These are phyloP conservation scores for Lepidochrysops patricia DNA, from an alignment of 2,888 invertebrate species.

Conservation along the genomic window DNA sequence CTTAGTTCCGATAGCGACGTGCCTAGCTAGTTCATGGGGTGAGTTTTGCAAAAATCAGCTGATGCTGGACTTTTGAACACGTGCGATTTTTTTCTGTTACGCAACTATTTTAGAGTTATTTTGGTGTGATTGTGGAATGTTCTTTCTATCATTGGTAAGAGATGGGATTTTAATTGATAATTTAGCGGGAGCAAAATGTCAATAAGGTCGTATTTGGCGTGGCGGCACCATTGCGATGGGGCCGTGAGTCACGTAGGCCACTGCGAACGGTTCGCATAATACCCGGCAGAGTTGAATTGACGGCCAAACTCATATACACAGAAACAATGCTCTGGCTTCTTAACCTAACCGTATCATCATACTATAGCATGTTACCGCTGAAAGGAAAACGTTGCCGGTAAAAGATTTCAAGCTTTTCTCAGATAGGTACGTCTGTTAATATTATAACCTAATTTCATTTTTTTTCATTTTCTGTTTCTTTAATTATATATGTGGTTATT, in stretches of 20 bases:
- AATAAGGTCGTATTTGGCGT: slow-evolving; percentile 66
- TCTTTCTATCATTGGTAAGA: slow-evolving; percentile 10
- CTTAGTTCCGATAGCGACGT: slow-evolving; percentile 40
- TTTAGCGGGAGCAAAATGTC: slow-evolving; percentile 35
- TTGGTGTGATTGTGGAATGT: slow-evolving; percentile 15
- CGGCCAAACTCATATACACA: slow-evolving; percentile 24
- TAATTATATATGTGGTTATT: neutral
- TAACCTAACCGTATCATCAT: slow-evolving; percentile 19
- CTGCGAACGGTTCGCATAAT: slow-evolving; percentile 36
- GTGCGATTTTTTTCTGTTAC: slow-evolving; percentile 56
- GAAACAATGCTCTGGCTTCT: slow-evolving; percentile 15
- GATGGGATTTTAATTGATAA: slow-evolving; percentile 16
- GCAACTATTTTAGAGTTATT: slow-evolving; percentile 38
- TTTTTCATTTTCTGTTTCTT: no score
- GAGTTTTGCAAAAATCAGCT: slow-evolving; percentile 59
- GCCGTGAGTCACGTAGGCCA: slow-evolving; percentile 72
- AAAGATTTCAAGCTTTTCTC: neutral
- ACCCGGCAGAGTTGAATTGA: slow-evolving; percentile 40
- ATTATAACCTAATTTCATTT: neutral
- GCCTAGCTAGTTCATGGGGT: slow-evolving; percentile 57
- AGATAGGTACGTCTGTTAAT: neutral
- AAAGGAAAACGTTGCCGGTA: slow-evolving; percentile 12
- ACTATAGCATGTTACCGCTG: slow-evolving; percentile 24
- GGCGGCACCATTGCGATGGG: slow-evolving; percentile 60
- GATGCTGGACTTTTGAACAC: slow-evolving; percentile 46